Evolutionary conservation across 2,113 vertebrate genomes (phyloP), one percentile per base, ranked within the genome.

Genomic region (Dromas ardeola): DNA sequence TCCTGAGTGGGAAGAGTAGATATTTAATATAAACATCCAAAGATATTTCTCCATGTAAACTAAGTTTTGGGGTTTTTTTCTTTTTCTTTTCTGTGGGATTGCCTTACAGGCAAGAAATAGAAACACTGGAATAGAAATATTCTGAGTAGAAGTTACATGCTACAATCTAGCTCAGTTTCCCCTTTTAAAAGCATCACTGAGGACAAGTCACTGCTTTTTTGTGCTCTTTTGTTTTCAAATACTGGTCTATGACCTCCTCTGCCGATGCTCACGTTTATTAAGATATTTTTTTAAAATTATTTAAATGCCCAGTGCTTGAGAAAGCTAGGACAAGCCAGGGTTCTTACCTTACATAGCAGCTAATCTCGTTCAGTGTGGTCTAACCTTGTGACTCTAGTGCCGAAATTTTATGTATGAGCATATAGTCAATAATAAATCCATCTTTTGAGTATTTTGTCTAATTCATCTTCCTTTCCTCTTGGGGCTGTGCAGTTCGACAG

Each of bases 401-500:
- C 2, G 1, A 34, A 38, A 23, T 43, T 70, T 5, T 43, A 14
- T 62, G 13, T 36, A 19, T 16, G 40, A 56, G 20, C 2, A 0
- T 62, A 10, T 13, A 82, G 45, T 11, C 27, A 53, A 13, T 11
- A n/a, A 4, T 18, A 36, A 36, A 63, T 34, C 36, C 4, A 1
- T 49, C 2, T 16, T 52, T 38, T 52, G 70, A 83, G 52, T 53
- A 5, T 78, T 77, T 47, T 32, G 36, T 92, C 86, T 95, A 79
- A 97, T 32, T 69, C 16, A 9, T 0, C 32, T 82, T 73, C 74
- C 95, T 84, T 65, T 97, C 90, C 81, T 93, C 91, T 83, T 87
- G 90, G 97, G 74, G 95, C 73, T 83, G 43, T 81, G 67, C 97
- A 99, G 99, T 99, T 94, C 99, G 99, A 45, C 99, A 99, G 98